Evolutionary conservation across 2,888 invertebrate genomes (phyloP).

Genomic region (Pycnomerus fuliginosus): DNA sequence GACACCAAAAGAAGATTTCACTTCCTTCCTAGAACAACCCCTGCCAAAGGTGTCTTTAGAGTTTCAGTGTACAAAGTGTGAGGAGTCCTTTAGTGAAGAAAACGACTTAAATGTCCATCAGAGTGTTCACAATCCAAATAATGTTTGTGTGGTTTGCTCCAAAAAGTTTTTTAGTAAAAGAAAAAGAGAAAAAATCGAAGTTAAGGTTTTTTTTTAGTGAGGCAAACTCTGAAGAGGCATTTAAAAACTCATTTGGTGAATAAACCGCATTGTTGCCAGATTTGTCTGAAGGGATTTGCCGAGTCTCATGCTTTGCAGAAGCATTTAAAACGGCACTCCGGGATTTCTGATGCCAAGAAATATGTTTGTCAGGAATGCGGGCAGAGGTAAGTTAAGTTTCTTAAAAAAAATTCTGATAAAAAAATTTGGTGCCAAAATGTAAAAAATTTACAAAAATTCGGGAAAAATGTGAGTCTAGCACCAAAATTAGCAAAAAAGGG

Average conservation of each 20-base stretch:
- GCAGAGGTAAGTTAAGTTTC: conserved; percentile 37
- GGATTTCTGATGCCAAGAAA: conserved; percentile 54
- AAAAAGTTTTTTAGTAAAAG: conserved; percentile 56
- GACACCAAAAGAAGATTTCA: conserved; percentile 31
- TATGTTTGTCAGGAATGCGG: conserved; percentile 56
- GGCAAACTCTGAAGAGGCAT: conserved; percentile 54
- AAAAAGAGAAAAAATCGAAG: conserved; percentile 2
- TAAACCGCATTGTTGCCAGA: conserved; percentile 56
- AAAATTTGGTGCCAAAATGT: neutral
- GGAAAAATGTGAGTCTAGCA: too few relatives aligned
- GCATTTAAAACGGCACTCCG: conserved; percentile 58
- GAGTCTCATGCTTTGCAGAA: conserved; percentile 57
- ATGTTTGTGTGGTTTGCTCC: conserved; percentile 54
- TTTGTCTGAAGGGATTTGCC: conserved; percentile 57
- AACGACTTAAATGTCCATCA: conserved; percentile 56
- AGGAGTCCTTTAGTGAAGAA: conserved; percentile 53
- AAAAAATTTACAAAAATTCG: too few relatives aligned
- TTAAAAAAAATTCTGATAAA: too few relatives aligned
- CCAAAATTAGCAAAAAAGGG: too few relatives aligned
- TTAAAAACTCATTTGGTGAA: conserved; percentile 57
- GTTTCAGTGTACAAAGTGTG: conserved; percentile 53
- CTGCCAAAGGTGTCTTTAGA: conserved; percentile 38
- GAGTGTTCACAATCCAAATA: conserved; percentile 51
- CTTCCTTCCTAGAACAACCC: conserved; percentile 32
- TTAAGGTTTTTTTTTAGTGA: conserved; percentile 30